Evolutionary conservation across 2,113 vertebrate species (phyloP).

Genomic region (Xenopus laevis): DNA sequence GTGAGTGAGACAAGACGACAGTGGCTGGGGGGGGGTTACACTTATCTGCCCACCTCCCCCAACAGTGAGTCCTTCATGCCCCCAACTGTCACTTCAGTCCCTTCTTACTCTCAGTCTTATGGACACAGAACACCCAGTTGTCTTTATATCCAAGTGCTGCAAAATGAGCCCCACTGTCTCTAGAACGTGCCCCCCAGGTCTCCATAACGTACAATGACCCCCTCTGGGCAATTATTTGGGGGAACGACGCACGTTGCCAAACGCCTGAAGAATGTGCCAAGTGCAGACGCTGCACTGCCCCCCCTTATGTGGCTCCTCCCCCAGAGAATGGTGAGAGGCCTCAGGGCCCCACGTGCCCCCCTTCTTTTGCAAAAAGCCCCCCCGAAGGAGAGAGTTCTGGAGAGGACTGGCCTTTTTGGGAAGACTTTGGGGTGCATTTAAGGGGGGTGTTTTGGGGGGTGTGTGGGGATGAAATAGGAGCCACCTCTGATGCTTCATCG

Average conservation of each 20-base stretch:
- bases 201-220: too few relatives aligned
- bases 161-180: too few relatives aligned
- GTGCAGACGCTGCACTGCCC: conserved; percentile 13
- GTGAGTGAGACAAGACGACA: too few relatives aligned
- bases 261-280: conserved; percentile 13
- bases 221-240: neutral
- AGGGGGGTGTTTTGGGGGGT: neutral
- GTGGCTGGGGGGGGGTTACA: too few relatives aligned
- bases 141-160: too few relatives aligned
- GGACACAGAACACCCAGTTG: too few relatives aligned
- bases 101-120: too few relatives aligned
- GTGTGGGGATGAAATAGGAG: neutral
- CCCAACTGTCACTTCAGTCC: too few relatives aligned
- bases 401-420: neutral
- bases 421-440: neutral
- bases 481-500: neutral
- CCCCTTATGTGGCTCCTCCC: neutral
- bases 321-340: neutral
- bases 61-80: too few relatives aligned
- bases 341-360: neutral
- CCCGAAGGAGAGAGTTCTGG: neutral
- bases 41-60: too few relatives aligned
- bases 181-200: too few relatives aligned
- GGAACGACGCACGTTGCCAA: conserved; percentile 22
- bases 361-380: conserved; percentile 20